These are phyloP conservation scores for Alviniconcha strummeri DNA, from an alignment of 2,888 invertebrate species.

Conservation along the genomic window DNA sequence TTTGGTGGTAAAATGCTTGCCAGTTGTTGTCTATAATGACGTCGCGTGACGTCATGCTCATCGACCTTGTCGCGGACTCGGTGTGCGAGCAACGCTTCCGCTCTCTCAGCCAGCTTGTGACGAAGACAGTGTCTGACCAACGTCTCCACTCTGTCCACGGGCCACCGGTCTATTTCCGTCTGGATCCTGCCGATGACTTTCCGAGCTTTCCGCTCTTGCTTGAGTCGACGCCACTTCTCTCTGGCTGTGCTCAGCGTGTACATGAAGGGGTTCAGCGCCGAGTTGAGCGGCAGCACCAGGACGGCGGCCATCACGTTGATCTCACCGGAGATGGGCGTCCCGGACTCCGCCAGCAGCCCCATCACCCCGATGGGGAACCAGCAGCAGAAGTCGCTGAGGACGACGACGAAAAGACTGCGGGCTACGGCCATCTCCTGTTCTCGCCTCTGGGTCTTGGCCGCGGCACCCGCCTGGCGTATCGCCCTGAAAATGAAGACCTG, in stretches of 20 bases:
- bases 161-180: too few relatives aligned
- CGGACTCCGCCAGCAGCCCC: neutral
- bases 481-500: conserved; percentile 67
- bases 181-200: too few relatives aligned
- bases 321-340: neutral
- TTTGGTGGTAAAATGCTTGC: too few relatives aligned
- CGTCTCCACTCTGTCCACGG: too few relatives aligned
- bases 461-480: conserved; percentile 26
- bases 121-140: too few relatives aligned
- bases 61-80: too few relatives aligned
- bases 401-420: neutral
- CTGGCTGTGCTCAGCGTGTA: neutral
- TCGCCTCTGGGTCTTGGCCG: neutral
- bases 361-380: neutral
- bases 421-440: neutral
- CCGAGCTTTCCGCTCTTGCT: too few relatives aligned
- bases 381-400: conserved; percentile 1
- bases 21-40: too few relatives aligned
- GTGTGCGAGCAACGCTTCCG: too few relatives aligned
- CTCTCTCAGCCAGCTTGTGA: too few relatives aligned
- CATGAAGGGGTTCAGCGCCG: neutral
- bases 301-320: neutral
- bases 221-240: too few relatives aligned
- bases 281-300: neutral
- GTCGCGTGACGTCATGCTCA: too few relatives aligned